Evolutionary conservation across 2,113 vertebrate genomes (phyloP).

Genomic region (Nesogale talazaci): DNA sequence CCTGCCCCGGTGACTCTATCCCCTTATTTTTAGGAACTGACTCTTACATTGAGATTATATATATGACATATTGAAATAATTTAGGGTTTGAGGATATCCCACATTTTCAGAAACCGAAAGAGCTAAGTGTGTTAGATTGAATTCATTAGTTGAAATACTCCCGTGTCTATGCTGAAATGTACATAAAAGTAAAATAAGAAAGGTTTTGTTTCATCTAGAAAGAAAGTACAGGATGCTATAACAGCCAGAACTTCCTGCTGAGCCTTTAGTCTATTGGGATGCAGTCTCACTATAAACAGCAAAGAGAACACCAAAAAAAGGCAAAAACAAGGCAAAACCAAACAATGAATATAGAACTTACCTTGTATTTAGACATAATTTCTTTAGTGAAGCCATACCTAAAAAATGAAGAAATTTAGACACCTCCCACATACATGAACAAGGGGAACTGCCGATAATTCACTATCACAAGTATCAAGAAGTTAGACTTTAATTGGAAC

Average conservation of each 20-base stretch:
- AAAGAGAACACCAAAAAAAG: conserved; percentile 12
- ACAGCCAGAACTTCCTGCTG: not conserved
- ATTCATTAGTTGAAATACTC: not conserved
- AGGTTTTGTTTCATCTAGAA: conserved; percentile 7
- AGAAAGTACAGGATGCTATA: conserved; percentile 1
- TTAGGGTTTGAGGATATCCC: not conserved
- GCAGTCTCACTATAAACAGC: conserved; percentile 38
- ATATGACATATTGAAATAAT: not conserved
- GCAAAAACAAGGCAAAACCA: no score
- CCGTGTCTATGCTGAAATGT: conserved; percentile 42
- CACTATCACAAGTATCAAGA: conserved; percentile 18
- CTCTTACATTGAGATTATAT: not conserved
- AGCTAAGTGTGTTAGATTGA: not conserved
- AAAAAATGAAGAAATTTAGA: conserved; percentile 72
- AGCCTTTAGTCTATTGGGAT: conserved; percentile 27
- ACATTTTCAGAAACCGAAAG: not conserved
- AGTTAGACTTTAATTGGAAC: conserved; percentile 52
- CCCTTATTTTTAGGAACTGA: not conserved
- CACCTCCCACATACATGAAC: not conserved
- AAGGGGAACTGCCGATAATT: conserved; percentile 28
- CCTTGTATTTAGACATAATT: conserved; percentile 96
- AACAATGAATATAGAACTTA: conserved; percentile 77
- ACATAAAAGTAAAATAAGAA: conserved; percentile 38
- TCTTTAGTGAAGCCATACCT: conserved; percentile 98
- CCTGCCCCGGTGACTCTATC: not conserved